Percentiles rank a stretch among this genome's conserved stretches.
Evolutionary conservation across 2,797 vertebrate species (phyloP).

Genomic region (Smutsia temminckii): DNA sequence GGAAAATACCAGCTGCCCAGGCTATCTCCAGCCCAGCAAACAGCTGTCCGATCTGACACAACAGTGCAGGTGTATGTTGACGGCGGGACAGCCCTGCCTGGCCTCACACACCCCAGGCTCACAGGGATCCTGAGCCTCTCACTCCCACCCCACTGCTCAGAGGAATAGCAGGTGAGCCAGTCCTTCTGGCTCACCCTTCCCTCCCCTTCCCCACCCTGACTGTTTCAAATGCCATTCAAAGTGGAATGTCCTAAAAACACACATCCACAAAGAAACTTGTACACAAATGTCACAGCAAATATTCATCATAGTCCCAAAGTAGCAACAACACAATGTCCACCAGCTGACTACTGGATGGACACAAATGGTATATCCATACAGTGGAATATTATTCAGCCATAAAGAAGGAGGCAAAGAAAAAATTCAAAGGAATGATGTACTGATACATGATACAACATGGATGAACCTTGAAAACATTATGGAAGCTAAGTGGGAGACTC

Average conservation of each 20-base stretch:
- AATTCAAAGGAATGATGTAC: background rate
- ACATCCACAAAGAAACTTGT: background rate
- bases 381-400: background rate
- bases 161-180: background rate
- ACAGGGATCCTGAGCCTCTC: background rate
- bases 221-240: background rate
- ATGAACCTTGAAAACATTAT: background rate
- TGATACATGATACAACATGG: background rate
- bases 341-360: background rate
- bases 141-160: background rate
- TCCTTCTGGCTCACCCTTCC: background rate
- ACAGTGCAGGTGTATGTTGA: background rate
- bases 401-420: background rate
- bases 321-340: background rate
- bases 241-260: background rate
- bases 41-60: background rate
- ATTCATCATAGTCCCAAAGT: background rate
- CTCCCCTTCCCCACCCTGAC: background rate
- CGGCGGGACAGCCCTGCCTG: background rate
- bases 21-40: slow-evolving; percentile 18
- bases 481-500: background rate
- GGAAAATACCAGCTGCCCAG: slow-evolving; percentile 25
- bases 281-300: background rate
- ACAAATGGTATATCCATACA: background rate
- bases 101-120: background rate